Percentiles rank a stretch among this genome's conserved stretches.
phyloP scores from a whole-genome alignment of 2,113 vertebrate genomes.

The Malurus melanocephalus region DNA sequence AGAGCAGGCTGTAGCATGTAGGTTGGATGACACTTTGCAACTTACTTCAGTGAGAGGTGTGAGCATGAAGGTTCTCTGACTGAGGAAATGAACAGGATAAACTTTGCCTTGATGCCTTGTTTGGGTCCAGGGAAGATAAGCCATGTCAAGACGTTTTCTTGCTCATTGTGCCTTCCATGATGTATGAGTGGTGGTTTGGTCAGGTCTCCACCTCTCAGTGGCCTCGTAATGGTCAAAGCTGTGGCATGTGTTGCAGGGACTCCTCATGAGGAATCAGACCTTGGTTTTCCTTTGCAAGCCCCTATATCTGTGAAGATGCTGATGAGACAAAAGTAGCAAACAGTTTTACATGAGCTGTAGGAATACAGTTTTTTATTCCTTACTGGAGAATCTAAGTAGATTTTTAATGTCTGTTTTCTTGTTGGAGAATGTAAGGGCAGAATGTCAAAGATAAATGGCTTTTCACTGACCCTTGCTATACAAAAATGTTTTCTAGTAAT shows the following conservation, averaged over 20 bases:
- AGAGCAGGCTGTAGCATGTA: neutral
- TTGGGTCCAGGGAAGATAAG: neutral
- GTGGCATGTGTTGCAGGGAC: neutral
- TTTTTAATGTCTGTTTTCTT: neutral
- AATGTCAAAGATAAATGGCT: neutral
- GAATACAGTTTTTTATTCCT: neutral
- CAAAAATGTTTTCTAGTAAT: neutral
- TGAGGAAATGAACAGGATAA: neutral
- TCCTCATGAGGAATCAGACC: neutral
- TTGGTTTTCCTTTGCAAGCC: neutral
- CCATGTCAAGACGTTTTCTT: neutral
- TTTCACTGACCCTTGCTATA: neutral
- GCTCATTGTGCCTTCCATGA: neutral
- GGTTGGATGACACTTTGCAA: neutral
- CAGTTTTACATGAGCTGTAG: neutral
- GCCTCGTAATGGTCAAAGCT: neutral
- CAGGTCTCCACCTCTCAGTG: neutral
- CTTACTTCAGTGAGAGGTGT: neutral
- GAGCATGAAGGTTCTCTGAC: neutral
- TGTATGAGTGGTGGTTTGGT: rapidly evolving
- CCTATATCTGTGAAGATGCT: neutral
- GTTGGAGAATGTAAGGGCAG: neutral
- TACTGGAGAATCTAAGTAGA: neutral
- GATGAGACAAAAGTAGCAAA: neutral
- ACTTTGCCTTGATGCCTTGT: neutral